Evolutionary conservation across 2,888 invertebrate genomes (phyloP), one percentile per base, ranked within the genome.

Genomic region (Trissolcus brochymenae): DNA sequence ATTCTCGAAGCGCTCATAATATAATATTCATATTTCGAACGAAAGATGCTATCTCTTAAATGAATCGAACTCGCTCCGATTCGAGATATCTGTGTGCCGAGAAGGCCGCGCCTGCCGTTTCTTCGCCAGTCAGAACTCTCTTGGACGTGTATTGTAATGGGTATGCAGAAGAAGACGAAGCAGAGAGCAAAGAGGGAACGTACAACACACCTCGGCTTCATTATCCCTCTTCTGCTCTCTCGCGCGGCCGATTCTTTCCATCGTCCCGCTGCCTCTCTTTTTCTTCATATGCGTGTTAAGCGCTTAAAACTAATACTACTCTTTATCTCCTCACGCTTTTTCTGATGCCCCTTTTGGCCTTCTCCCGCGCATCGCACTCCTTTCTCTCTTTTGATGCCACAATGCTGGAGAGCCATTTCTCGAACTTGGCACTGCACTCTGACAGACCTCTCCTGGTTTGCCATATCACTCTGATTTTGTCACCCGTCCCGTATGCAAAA

Each of bases 1-100:
- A 73, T 77, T 67, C 76, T 72, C 59, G 54, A 53, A 76, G 80
- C 84, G 85, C 86, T 87, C 87, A 87, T 86, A 87, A 86, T 88
- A 88, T 87, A 86, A 88, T 88, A 88, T 88, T 88, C 87, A 87
- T 88, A 88, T 88, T 88, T 88, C 86, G 87, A 87, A 85, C 86
- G 85, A 86, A 87, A 88, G 88, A 88, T 88, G 82, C 85, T 88
- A 88, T 88, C 88, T 87, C 83, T 86, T 85, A 88, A 88, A 88
- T 88, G 88, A 88, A 88, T 88, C 88, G 88, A 87, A 87, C 87
- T 86, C 87, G 86, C 83, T 85, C 86, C 85, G 87, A 87, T 87
- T 87, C 84, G 86, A 87, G 87, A 87, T 87, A 87, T 87, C 85
- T 86, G 82, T 80, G 82, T 81, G 81, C 82, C 80, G 82, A 62